These are phyloP conservation scores for Synanthedon andrenaeformis DNA, from an alignment of 2,888 invertebrate genomes.

Conservation along the genomic window DNA sequence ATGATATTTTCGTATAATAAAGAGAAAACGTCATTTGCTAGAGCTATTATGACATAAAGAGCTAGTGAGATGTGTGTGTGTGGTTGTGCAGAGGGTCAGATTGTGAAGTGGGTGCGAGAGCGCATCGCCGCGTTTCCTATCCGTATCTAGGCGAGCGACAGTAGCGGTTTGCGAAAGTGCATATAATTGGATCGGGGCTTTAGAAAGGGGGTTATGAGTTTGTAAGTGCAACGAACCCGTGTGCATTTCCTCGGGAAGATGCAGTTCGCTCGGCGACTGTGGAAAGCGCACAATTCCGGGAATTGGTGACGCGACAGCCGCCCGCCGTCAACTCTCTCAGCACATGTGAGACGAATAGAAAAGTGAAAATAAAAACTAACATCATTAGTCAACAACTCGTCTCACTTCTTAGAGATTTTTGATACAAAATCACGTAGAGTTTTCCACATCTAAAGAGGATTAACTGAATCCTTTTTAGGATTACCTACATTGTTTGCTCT, in stretches of 20 bases:
- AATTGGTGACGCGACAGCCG: slow-evolving; percentile 31
- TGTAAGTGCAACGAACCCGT: slow-evolving; percentile 68
- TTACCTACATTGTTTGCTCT: too few relatives aligned
- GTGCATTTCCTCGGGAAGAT: slow-evolving; percentile 66
- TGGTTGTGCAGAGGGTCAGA: slow-evolving; percentile 9
- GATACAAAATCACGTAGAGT: not conserved
- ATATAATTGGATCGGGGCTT: slow-evolving; percentile 70
- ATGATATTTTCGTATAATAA: too few relatives aligned
- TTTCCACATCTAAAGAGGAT: too few relatives aligned
- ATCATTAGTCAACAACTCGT: not conserved
- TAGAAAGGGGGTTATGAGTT: slow-evolving; percentile 72
- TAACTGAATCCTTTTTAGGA: too few relatives aligned
- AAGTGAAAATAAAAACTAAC: slow-evolving; percentile 42
- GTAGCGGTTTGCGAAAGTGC: slow-evolving; percentile 70
- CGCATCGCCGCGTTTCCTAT: slow-evolving; percentile 45
- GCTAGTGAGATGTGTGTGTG: too few relatives aligned
- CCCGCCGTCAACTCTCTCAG: slow-evolving; percentile 30
- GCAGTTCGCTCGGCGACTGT: slow-evolving; percentile 40
- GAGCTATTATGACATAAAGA: too few relatives aligned
- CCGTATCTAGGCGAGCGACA: slow-evolving; percentile 70
- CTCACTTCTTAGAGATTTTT: not conserved
- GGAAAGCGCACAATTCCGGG: slow-evolving; percentile 64
- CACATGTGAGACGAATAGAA: slow-evolving; percentile 36
- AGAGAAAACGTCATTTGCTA: too few relatives aligned
- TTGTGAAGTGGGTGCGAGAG: slow-evolving; percentile 47